phyloP scores from a whole-genome alignment of 2,113 vertebrate genomes.

The Pluvialis apricaria region DNA sequence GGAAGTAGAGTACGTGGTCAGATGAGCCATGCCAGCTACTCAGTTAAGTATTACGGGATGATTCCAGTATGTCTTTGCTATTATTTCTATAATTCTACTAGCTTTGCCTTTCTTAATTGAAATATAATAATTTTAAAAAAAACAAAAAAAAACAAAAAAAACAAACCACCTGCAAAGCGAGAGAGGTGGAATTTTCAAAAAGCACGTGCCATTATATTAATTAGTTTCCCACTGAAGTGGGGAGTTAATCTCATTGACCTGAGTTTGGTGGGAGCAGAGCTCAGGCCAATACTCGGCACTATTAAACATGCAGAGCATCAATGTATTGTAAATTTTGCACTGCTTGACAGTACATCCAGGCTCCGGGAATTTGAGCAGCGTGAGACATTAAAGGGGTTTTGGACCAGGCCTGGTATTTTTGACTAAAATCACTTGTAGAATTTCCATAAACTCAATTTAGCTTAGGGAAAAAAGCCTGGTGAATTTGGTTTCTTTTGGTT shows the following conservation, averaged over 20 bases:
- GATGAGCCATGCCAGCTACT: background rate
- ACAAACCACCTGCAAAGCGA: background rate
- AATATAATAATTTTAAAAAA: background rate
- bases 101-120: background rate
- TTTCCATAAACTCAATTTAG: background rate
- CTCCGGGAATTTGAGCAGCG: background rate
- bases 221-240: background rate
- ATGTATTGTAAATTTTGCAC: background rate
- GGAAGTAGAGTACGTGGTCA: background rate
- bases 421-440: background rate
- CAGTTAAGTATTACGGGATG: background rate
- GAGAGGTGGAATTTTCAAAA: background rate
- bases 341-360: background rate
- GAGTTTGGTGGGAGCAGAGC: background rate
- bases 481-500: background rate
- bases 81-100: background rate
- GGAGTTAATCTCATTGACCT: background rate
- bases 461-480: background rate
- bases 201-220: background rate
- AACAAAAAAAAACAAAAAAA: background rate
- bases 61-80: background rate
- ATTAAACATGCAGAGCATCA: rapidly evolving
- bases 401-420: background rate
- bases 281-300: background rate
- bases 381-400: background rate